Evolutionary conservation across 2,888 invertebrate species (phyloP), one percentile per base, ranked within the genome.

Genomic region (Drosophila ezoana): DNA sequence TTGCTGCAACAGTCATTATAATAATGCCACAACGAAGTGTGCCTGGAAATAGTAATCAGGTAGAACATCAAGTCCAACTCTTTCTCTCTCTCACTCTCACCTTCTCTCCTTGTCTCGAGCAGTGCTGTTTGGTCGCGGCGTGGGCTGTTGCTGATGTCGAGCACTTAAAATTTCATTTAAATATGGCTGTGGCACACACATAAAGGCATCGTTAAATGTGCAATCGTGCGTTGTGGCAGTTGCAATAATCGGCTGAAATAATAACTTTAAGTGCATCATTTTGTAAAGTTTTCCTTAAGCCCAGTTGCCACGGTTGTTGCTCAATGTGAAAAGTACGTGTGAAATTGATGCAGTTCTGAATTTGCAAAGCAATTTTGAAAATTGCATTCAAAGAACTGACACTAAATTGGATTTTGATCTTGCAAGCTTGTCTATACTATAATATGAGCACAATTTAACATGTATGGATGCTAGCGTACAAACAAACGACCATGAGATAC

Each of bases 1-100:
- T 82, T 90, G 90, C 86, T 89, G 89, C 90, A 90, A 90, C 79
- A 88, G 90, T 88, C 90, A 87, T 89, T 90, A 87, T 79, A 88
- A 89, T 90, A 90, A 89, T 90, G 89, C 88, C 89, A 88, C 90
- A 90, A 89, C 88, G 88, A 88, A 87, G 87, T 90, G 90, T 90
- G 89, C 86, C 81, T 80, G 73, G 89, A 87, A 89, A 89, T 87
- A 88, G 78, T 88, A 88, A 89, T 85, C 85, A 89, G 70, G 54
- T 54, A 44, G 59, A 60, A 51, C 58, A 45, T 52, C 65, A 51
- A 54, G 58, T 47, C 38, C 14, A 32, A 35, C 33, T 37, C 14
- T 45, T 16, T 2, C 33, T 41, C 18, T 16, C 10, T 28, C 40
- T 59, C 13, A 43, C 44, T 64, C 40, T 37, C 47, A 28, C 8